These are phyloP conservation scores for Margarornis squamiger DNA, from an alignment of 2,797 vertebrate species.

Conservation along the genomic window DNA sequence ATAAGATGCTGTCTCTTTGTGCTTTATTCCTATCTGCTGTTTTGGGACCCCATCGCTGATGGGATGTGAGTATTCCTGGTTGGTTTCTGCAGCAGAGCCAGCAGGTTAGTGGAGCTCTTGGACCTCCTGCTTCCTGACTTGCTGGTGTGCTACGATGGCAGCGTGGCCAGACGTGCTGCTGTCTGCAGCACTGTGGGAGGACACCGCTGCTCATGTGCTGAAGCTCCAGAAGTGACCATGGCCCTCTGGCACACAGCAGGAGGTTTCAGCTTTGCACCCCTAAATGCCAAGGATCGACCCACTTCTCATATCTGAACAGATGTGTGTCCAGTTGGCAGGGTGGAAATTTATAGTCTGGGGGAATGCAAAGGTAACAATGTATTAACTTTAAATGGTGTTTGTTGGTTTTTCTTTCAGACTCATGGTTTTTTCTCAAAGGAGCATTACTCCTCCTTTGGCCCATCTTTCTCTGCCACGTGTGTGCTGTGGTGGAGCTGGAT, in stretches of 20 bases:
- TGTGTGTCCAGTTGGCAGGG: background rate
- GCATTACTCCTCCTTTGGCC: background rate
- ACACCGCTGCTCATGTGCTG: background rate
- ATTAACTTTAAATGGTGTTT: background rate
- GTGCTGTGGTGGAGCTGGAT: background rate
- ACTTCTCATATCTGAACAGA: background rate
- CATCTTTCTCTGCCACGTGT: background rate
- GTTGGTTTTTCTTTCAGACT: background rate
- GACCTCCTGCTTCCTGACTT: background rate
- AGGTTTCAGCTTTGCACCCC: background rate
- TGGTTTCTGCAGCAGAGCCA: background rate
- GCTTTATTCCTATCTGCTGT: background rate
- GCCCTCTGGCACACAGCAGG: background rate
- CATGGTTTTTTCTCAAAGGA: background rate
- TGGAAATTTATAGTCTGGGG: background rate
- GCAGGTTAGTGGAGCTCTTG: background rate
- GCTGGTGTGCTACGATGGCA: background rate
- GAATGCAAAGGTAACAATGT: background rate
- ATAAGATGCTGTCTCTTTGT: background rate
- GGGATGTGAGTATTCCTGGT: background rate
- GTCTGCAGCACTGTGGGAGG: background rate
- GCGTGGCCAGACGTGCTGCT: background rate
- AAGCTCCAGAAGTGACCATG: background rate
- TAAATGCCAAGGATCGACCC: background rate
- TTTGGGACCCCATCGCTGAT: accelerated